Conservation (phyloP, 2,797 vertebrate species). For the Ctenopoma multispine region DNA sequence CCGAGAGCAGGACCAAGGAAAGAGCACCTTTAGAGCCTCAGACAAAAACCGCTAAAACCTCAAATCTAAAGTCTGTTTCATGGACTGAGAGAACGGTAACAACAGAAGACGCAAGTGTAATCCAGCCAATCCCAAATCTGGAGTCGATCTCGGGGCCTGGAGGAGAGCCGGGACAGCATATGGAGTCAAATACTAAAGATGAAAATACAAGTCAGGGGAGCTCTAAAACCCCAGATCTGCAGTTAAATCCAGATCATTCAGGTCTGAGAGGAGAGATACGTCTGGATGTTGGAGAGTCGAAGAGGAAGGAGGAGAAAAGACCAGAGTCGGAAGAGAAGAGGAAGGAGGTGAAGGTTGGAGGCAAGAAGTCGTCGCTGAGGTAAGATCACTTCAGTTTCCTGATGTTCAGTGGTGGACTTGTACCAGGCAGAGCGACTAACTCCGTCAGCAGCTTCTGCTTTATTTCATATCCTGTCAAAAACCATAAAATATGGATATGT, state of each 20-base stretch:
- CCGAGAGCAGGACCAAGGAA: not conserved
- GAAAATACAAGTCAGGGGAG: not conserved
- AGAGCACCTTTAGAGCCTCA: too few species aligned
- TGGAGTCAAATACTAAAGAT: not conserved
- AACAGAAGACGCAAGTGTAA: not conserved
- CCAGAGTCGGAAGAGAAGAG: not conserved
- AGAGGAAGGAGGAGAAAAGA: not conserved
- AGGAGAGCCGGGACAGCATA: not conserved
- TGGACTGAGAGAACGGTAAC: not conserved
- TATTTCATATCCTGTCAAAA: too few species aligned
- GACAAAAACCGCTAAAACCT: too few species aligned
- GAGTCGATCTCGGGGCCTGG: not conserved
- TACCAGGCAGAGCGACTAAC: too few species aligned
- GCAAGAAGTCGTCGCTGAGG: constrained; percentile 50
- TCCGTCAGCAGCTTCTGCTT: too few species aligned
- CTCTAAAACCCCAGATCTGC: not conserved
- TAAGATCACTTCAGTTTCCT: not conserved
- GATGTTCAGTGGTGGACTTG: too few species aligned
- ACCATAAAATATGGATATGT: too few species aligned
- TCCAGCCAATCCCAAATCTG: not conserved
- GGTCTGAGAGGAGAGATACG: not conserved
- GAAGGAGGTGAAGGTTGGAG: constrained; percentile 1
- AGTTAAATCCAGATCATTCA: not conserved
- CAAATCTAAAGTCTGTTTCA: not conserved
- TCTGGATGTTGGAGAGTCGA: not conserved